These are phyloP conservation scores for Hirundichthys speculiger DNA, from an alignment of 2,113 vertebrate genomes.

Conservation along the genomic window DNA sequence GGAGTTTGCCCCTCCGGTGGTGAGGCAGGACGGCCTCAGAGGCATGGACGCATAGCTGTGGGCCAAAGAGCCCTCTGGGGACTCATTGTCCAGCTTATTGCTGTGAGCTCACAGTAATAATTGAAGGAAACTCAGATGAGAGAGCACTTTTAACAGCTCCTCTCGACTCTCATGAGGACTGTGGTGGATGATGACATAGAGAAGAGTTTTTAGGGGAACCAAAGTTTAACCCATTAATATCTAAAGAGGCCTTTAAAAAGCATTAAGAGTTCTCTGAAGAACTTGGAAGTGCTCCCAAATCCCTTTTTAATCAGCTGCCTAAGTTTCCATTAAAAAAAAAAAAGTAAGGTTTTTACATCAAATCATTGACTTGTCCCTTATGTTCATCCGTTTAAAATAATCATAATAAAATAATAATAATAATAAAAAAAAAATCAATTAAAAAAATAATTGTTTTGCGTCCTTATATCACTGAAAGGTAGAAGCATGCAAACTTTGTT, in stretches of 20 bases:
- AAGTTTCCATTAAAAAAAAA: too few species aligned
- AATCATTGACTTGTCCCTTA: too few species aligned
- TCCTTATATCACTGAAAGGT: too few species aligned
- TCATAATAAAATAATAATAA: too few species aligned
- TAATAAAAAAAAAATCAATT: too few species aligned
- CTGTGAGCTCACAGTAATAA: neutral
- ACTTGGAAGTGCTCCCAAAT: neutral
- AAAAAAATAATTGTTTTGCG: too few species aligned
- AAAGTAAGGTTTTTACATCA: too few species aligned
- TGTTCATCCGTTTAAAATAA: too few species aligned
- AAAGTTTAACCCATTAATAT: neutral
- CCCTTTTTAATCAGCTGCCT: neutral
- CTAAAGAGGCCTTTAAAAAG: neutral
- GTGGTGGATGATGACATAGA: neutral
- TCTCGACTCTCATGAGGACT: neutral
- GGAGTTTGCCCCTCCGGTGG: neutral
- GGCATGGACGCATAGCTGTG: neutral
- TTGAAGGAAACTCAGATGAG: neutral
- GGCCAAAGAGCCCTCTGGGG: neutral
- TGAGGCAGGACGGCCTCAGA: neutral
- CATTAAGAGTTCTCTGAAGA: neutral
- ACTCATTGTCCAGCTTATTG: conserved; percentile 1
- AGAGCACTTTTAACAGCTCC: neutral
- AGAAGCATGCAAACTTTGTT: too few species aligned
- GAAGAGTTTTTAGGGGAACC: neutral